Percentiles rank a stretch among this genome's conserved stretches.
Evolutionary conservation across 1,140 invertebrate genomes (phyloP).

Genomic region (Drosophila tani): DNA sequence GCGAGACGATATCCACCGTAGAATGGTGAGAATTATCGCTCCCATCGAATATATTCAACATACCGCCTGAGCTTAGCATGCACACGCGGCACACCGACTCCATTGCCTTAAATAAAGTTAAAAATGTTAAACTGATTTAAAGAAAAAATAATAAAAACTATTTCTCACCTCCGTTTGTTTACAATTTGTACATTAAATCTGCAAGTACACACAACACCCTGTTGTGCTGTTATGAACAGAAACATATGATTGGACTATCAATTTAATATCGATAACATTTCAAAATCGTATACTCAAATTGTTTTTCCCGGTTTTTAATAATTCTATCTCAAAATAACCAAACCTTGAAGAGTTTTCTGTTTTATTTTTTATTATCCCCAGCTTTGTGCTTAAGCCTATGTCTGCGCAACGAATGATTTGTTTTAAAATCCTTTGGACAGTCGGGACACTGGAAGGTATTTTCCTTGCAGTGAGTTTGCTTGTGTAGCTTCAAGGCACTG

Average conservation of each 20-base stretch:
- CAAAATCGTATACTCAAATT: neutral
- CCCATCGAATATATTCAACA: slow-evolving; percentile 18
- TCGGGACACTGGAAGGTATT: neutral
- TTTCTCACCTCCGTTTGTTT: neutral
- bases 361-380: neutral
- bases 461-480: neutral
- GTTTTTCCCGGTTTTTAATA: neutral
- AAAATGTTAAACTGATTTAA: neutral
- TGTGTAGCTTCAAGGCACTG: neutral
- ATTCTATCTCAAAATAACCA: neutral
- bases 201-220: neutral
- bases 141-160: neutral
- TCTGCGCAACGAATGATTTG: neutral
- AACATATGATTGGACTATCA: neutral
- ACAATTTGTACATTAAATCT: neutral
- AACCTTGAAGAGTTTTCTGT: too few species aligned
- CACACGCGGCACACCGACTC: slow-evolving; percentile 6
- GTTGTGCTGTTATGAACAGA: neutral
- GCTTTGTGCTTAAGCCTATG: neutral
- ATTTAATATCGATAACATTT: neutral
- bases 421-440: slow-evolving; percentile 1
- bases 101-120: neutral
- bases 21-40: neutral
- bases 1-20: neutral
- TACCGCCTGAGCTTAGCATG: neutral